Evolutionary conservation across 2,888 invertebrate genomes (phyloP).

Genomic region (Oxyteleia sp.): DNA sequence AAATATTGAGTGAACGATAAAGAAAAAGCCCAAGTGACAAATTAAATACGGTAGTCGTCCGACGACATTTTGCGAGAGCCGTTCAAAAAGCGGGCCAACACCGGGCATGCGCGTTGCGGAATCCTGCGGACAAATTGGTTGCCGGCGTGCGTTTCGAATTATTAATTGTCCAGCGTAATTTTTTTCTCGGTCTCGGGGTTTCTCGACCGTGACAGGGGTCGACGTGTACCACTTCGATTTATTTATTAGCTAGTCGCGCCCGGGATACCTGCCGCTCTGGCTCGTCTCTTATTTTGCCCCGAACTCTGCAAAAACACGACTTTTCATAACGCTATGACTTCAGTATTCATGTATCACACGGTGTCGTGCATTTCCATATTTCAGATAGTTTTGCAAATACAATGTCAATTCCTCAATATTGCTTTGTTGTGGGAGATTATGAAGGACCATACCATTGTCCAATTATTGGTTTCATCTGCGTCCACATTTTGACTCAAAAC

Average conservation of each 20-base stretch:
- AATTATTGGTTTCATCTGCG: no score
- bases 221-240: slow-evolving; percentile 78
- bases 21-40: slow-evolving; percentile 36
- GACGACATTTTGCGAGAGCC: slow-evolving; percentile 62
- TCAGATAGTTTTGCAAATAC: no score
- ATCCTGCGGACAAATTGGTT: slow-evolving; percentile 86
- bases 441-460: no score
- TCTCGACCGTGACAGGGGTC: slow-evolving; percentile 75
- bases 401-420: no score
- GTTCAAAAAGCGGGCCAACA: slow-evolving; percentile 76
- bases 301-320: slow-evolving; percentile 34
- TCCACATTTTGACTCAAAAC: no score
- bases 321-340: slow-evolving; percentile 47
- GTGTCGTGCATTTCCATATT: slow-evolving; percentile 46
- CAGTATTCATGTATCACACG: slow-evolving; percentile 50
- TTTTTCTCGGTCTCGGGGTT: slow-evolving; percentile 69
- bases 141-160: slow-evolving; percentile 83
- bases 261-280: slow-evolving; percentile 67
- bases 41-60: slow-evolving; percentile 68
- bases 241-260: slow-evolving; percentile 83
- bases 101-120: slow-evolving; percentile 76
- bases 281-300: slow-evolving; percentile 35
- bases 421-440: no score
- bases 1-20: not conserved
- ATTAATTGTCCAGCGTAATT: slow-evolving; percentile 83